Evolutionary conservation across 2,113 vertebrate species (phyloP).

Genomic region (Strigops habroptila): DNA sequence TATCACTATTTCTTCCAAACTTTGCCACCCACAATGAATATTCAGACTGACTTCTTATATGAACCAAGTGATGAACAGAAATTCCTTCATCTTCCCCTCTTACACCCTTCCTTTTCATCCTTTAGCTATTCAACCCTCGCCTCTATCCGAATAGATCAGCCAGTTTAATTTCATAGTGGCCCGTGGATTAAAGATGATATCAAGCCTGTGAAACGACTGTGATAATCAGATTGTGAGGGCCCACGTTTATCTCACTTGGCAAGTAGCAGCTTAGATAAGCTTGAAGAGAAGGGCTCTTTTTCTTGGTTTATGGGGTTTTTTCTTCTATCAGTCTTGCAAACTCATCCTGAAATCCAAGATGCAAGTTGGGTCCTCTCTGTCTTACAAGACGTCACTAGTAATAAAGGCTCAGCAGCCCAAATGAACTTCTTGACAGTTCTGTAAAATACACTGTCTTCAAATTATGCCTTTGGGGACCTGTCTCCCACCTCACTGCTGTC

Average conservation of each 20-base stretch:
- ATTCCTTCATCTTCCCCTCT: slow-evolving; percentile 1
- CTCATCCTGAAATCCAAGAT: slow-evolving; percentile 32
- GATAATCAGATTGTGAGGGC: slow-evolving; percentile 32
- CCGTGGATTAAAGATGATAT: slow-evolving; percentile 20
- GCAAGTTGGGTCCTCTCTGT: slow-evolving; percentile 20
- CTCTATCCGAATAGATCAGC: not conserved
- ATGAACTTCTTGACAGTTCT: slow-evolving; percentile 63
- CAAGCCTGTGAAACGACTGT: slow-evolving; percentile 7
- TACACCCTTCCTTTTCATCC: not conserved
- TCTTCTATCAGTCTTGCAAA: slow-evolving; percentile 5
- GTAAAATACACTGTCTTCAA: slow-evolving; percentile 50
- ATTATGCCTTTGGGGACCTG: slow-evolving; percentile 44
- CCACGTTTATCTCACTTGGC: slow-evolving; percentile 16
- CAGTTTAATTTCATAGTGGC: slow-evolving; percentile 46
- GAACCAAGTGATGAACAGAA: not conserved
- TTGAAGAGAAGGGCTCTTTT: not conserved
- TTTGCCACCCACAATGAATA: not conserved
- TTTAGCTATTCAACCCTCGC: not conserved
- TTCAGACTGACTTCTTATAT: not conserved
- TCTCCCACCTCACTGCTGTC: slow-evolving; percentile 55
- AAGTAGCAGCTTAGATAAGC: slow-evolving; percentile 25
- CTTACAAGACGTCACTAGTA: slow-evolving; percentile 17
- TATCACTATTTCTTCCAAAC: not conserved
- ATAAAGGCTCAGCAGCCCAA: slow-evolving; percentile 52
- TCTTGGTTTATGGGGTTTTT: not conserved